phyloP scores from a whole-genome alignment of 2,113 vertebrate species.

The human region GRCh38 chr5:86122001-86122500 shows the following conservation, averaged over 20 bases:
- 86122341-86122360: neutral
- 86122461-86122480: neutral
- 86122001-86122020: too few species aligned
- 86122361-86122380: neutral
- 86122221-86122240: neutral
- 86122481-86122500: neutral
- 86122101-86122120: neutral
- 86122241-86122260: neutral
- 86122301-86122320: neutral
- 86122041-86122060: too few species aligned
- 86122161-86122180: neutral
- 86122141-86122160: slow-evolving; percentile 3
- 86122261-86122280: neutral
- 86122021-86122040: too few species aligned
- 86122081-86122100: neutral
- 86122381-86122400: neutral
- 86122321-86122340: neutral
- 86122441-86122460: neutral
- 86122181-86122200: neutral
- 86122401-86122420: neutral
- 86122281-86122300: neutral
- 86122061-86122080: neutral
- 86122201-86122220: neutral
- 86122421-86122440: neutral
- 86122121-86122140: neutral